Percentiles rank a stretch among this genome's conserved stretches.
These are phyloP conservation scores for Bufotes viridis DNA, from an alignment of 2,797 vertebrate genomes.

Conservation along the genomic window DNA sequence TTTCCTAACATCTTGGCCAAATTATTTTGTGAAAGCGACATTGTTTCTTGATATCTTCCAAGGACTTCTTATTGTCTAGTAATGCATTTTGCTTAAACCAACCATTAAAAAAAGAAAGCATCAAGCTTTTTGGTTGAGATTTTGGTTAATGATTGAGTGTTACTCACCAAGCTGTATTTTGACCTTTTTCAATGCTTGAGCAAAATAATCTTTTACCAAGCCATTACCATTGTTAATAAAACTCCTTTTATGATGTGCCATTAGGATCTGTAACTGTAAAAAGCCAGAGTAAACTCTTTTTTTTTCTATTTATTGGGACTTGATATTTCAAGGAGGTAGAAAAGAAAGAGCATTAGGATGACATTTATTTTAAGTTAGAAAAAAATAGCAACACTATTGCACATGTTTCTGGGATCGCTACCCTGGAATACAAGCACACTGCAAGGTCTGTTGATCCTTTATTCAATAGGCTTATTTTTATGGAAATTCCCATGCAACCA, in stretches of 20 bases:
- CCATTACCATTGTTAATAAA: conserved; percentile 64
- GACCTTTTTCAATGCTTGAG: conserved; percentile 54
- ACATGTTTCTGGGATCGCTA: conserved; percentile 64
- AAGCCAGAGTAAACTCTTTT: conserved; percentile 64
- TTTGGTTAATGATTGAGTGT: conserved; percentile 60
- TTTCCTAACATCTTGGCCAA: conserved; percentile 44
- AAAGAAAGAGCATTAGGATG: conserved; percentile 66
- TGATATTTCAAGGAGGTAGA: conserved; percentile 61
- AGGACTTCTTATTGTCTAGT: conserved; percentile 41
- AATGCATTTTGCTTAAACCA: conserved; percentile 42
- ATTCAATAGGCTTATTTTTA: conserved; percentile 65
- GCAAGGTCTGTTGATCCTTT: conserved; percentile 40
- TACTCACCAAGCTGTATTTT: conserved; percentile 56
- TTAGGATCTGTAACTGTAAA: conserved; percentile 64
- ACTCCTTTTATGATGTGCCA: conserved; percentile 62
- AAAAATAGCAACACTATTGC: conserved; percentile 57
- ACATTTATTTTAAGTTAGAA: conserved; percentile 65
- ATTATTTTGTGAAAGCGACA: conserved; percentile 28
- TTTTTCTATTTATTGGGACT: conserved; percentile 62
- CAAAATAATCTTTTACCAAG: conserved; percentile 60
- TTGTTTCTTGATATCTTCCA: conserved; percentile 11
- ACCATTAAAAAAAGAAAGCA: conserved; percentile 46
- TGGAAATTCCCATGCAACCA: conserved; percentile 60
- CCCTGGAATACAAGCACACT: conserved; percentile 62
- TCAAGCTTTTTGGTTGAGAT: conserved; percentile 51